These are phyloP conservation scores for Acridotheres tristis DNA, from an alignment of 2,797 vertebrate species.

Conservation along the genomic window DNA sequence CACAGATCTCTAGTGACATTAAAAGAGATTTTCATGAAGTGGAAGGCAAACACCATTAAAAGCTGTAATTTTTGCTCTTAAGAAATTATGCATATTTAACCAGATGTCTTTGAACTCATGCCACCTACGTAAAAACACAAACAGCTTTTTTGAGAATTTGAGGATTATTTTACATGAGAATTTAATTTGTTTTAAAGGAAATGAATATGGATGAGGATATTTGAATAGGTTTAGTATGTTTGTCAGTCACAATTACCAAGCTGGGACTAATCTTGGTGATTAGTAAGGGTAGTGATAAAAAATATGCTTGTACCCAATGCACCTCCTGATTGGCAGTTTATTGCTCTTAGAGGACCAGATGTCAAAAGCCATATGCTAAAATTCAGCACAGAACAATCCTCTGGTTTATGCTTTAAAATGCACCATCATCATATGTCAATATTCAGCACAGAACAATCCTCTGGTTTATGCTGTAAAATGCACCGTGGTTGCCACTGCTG, in stretches of 20 bases:
- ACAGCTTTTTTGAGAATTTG: slow-evolving; percentile 62
- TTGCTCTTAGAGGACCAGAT: slow-evolving; percentile 28
- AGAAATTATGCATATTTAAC: slow-evolving; percentile 66
- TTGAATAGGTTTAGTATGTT: slow-evolving; percentile 55
- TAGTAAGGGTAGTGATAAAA: slow-evolving; percentile 54
- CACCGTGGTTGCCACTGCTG: background rate
- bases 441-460: background rate
- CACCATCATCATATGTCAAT: slow-evolving; percentile 5
- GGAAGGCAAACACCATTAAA: slow-evolving; percentile 55
- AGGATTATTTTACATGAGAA: slow-evolving; percentile 64
- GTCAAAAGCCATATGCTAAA: slow-evolving; percentile 64
- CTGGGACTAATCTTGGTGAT: slow-evolving; percentile 66
- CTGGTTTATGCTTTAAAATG: background rate
- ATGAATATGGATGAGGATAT: slow-evolving; percentile 71
- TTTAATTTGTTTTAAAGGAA: slow-evolving; percentile 67
- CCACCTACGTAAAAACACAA: slow-evolving; percentile 55
- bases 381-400: slow-evolving; percentile 7
- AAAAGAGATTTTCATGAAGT: slow-evolving; percentile 59
- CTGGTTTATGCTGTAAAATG: background rate
- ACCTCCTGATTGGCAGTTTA: slow-evolving; percentile 43
- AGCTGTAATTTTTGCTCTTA: slow-evolving; percentile 59
- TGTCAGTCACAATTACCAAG: slow-evolving; percentile 61
- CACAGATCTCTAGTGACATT: slow-evolving; percentile 15
- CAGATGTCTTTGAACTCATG: slow-evolving; percentile 51
- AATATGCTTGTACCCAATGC: slow-evolving; percentile 32